Base-by-base conservation (phyloP, 1,140 invertebrate species). In the Telenomus remus region DNA sequence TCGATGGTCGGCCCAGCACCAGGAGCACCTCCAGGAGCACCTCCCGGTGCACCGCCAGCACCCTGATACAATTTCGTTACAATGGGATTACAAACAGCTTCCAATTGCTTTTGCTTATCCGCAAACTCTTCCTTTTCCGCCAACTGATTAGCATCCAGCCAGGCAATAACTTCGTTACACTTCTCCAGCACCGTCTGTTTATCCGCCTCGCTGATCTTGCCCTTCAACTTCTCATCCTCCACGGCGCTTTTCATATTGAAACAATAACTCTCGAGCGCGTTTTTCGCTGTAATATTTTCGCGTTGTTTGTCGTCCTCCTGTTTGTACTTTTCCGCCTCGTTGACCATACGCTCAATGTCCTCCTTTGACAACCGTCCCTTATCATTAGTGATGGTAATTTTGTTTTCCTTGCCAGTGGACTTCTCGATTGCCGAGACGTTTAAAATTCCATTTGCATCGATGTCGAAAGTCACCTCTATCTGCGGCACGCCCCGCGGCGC, bases 361-460 rank as follows among this genome's bases (percentile, higher is more conserved):
- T 94, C 92, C 80, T 95, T 94, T 6, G 90, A 91, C 1, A 95
- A 85, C 49, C 95, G 89, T 14, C 94, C 93, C 80, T 95, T 95
- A 82, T 96, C 94, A 81, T 96, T 96, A 15, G 93, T 95, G 65
- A 96, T 95, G 12, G 93, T 94, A 76, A 96, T 95, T 79, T 95
- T 92, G 80, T 95, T 93, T 1, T 91, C 91, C 59, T 91, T 93
- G 0, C 89, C 90, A 0, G 89, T 90, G 7, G 89, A 90, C 55
- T 84, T 89, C 35, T 89, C 90, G 49, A 90, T 84, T 0, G 89
- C 90, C 0, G 90, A 90, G 4, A 93, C 91, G 55, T 85, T 87
- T 0, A 94, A 84, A 34, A 94, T 93, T 15, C 93, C 93, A 73
- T 93, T 94, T 1, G 91, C 92, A 76, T 93, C 92, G 39, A 93